Evolutionary conservation across 23 tunicate genomes (phyloP).

Genomic region (Botrylloides violaceus): DNA sequence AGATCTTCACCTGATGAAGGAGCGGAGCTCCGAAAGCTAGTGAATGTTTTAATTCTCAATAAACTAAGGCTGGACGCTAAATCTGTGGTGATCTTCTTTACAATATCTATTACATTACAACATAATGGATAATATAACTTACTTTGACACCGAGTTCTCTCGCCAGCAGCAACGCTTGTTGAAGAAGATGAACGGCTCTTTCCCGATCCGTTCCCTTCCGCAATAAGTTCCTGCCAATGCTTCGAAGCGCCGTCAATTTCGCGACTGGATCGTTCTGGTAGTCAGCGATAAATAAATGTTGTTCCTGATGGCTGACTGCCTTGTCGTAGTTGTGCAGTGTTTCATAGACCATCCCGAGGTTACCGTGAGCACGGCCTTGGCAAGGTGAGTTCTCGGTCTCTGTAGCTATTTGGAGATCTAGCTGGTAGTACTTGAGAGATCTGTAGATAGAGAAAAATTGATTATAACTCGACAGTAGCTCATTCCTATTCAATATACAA

Average conservation of each 20-base stretch:
- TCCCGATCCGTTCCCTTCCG: slow-evolving; percentile 26
- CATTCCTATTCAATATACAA: no score
- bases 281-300: slow-evolving; percentile 72
- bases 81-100: no score
- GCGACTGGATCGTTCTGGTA: slow-evolving; percentile 57
- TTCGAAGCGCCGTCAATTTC: slow-evolving; percentile 48
- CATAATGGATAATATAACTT: no score
- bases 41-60: no score
- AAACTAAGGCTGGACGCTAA: no score
- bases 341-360: slow-evolving; percentile 60
- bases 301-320: slow-evolving; percentile 53
- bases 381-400: slow-evolving; percentile 53
- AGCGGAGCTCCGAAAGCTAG: no score
- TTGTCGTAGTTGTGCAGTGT: slow-evolving; percentile 22
- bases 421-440: slow-evolving; percentile 54
- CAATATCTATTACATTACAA: no score
- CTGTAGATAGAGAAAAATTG: slow-evolving; percentile 15
- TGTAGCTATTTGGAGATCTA: slow-evolving; percentile 67
- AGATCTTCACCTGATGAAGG: no score
- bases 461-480: no score
- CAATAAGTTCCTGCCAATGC: slow-evolving; percentile 58
- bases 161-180: slow-evolving; percentile 58
- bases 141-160: slow-evolving; percentile 17
- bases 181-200: slow-evolving; percentile 41
- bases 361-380: slow-evolving; percentile 82